Evolutionary conservation across 2,797 vertebrate genomes (phyloP), one percentile per base, ranked within the genome.

Genomic region (Hydrocynus forskahlii): DNA sequence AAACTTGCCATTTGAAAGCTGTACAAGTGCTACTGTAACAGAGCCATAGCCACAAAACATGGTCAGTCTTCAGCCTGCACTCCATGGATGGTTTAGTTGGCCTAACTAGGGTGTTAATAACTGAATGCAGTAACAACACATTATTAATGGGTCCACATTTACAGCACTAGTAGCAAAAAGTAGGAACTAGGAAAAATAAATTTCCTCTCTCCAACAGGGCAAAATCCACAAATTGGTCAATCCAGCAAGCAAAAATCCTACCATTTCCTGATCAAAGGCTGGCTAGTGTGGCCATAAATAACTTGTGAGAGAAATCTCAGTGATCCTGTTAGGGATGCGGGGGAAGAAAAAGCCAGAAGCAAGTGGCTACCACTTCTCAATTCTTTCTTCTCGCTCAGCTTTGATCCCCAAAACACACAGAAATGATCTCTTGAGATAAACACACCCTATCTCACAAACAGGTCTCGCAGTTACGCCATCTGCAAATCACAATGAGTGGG

Each of bases 251-350:
- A 35, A 71, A 79, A 78, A 83, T 66, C 80, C 62, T 17, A 50
- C 50, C 5, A 10, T 38, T 64, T 63, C 76, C n/a, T 48, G 75
- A 87, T 87, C 85, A 89, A 88, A 88, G 84, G 25, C 6, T 74
- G 54, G 55, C 54, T 50, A 69, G 29, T 23, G 17, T 23, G 17
- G 76, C 23, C 59, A 13, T 45, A 71, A 78, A 83, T 54, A 78
- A 54, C 48, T 64, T 38, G 40, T 76, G 62, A 55, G 40, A 72
- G 52, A 74, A 57, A 68, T 76, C 29, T 74, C 14, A 82, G 57
- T 66, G 80, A 86, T 81, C 75, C 71, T 72, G 57, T 79, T 81
- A 76, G 63, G 25, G 82, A 81, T 76, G 80, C 50, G 23, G 68
- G 67, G 60, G 59, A 66, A 69, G 75, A 71, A 59, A 10, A 19